phyloP scores from a whole-genome alignment of 2,113 vertebrate species.

The Seriola quinqueradiata region DNA sequence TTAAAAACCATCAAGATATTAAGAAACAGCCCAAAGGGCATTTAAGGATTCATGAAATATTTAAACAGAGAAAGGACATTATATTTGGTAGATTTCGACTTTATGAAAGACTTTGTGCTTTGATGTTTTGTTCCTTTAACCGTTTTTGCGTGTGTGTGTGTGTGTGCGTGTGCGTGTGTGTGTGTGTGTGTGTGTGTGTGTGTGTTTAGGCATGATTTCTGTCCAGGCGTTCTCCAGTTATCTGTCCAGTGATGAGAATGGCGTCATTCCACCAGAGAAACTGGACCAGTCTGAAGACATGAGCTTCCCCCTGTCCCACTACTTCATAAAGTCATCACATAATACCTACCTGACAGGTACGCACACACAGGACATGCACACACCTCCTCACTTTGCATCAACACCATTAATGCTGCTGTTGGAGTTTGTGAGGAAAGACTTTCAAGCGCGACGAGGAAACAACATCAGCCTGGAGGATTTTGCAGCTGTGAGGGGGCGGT shows the following conservation, averaged over 20 bases:
- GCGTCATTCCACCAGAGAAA: slow-evolving; percentile 96
- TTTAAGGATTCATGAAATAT: no score
- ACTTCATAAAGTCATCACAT: slow-evolving; percentile 98
- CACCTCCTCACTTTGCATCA: background rate
- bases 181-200: slow-evolving; percentile 46
- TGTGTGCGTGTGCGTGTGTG: background rate
- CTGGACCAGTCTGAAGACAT: slow-evolving; percentile 99
- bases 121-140: no score
- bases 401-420: background rate
- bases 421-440: no score
- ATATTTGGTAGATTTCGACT: no score
- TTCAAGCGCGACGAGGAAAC: no score
- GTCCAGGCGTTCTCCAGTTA: slow-evolving; percentile 94
- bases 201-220: slow-evolving; percentile 89
- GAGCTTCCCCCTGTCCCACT: slow-evolving; percentile 96
- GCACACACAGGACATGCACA: background rate
- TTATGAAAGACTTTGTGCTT: no score
- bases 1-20: no score
- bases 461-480: no score
- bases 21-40: no score
- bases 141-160: background rate
- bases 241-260: slow-evolving; percentile 96
- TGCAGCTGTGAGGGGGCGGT: no score
- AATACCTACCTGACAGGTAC: slow-evolving; percentile 99
- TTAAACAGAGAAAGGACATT: no score